A percentile compares a stretch with the other conserved stretches of the same genome.
Conservation (phyloP, 2,797 vertebrate genomes). For the Spinus pinus region DNA sequence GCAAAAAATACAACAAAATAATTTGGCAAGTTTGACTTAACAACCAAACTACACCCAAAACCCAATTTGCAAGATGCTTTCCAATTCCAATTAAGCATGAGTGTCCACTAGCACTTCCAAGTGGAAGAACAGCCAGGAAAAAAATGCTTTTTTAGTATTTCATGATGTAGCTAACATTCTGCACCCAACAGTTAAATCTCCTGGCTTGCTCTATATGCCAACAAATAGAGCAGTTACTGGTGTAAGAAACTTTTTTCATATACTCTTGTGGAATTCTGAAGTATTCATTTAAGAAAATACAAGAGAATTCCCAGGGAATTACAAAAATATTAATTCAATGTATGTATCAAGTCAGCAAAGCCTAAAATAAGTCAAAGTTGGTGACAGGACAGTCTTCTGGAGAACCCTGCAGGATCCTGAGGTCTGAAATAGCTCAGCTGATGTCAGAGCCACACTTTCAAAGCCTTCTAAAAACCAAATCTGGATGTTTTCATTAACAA, state of each 20-base stretch:
- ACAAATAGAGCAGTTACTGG: background rate
- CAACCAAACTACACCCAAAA: background rate
- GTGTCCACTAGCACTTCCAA: background rate
- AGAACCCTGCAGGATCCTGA: accelerated
- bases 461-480: background rate
- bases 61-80: background rate
- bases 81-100: background rate
- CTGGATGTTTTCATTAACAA: background rate
- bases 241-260: background rate
- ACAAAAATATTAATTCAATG: background rate
- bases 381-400: background rate
- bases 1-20: background rate
- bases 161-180: background rate
- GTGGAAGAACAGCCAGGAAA: background rate
- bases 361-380: background rate
- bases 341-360: background rate
- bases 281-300: background rate
- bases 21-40: background rate
- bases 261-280: background rate
- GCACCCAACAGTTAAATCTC: background rate
- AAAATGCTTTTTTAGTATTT: background rate
- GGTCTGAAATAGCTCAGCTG: background rate
- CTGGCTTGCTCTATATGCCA: background rate
- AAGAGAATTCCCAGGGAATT: background rate
- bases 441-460: background rate